Evolutionary conservation across 2,888 invertebrate species (phyloP).

Genomic region (Penaeus monodon): DNA sequence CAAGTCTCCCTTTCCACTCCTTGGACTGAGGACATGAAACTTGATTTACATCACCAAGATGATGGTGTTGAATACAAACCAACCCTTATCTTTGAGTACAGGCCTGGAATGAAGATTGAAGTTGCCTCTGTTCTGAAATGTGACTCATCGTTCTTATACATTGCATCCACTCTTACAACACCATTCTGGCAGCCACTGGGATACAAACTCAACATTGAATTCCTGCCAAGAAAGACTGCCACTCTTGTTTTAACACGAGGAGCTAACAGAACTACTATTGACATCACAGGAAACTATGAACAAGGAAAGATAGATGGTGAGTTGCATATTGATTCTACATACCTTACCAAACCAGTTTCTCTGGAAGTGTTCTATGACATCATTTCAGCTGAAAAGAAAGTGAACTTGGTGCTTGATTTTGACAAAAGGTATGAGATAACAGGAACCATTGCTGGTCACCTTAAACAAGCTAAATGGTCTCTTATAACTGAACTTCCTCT

Average conservation of each 20-base stretch:
- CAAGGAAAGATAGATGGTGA: not conserved
- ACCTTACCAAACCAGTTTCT: slow-evolving; percentile 11
- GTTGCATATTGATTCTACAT: slow-evolving; percentile 11
- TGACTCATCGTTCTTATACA: slow-evolving; percentile 2
- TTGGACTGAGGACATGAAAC: slow-evolving; percentile 21
- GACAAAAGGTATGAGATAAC: too few species aligned
- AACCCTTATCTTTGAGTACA: slow-evolving; percentile 7
- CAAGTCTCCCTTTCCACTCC: not conserved
- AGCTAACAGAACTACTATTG: slow-evolving; percentile 11
- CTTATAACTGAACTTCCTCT: too few species aligned
- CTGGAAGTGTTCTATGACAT: slow-evolving; percentile 24
- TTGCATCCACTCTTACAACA: slow-evolving; percentile 23
- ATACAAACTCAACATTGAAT: slow-evolving; percentile 22
- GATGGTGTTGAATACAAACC: slow-evolving; percentile 19
- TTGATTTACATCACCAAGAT: slow-evolving; percentile 17
- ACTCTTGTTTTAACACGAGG: slow-evolving; percentile 24
- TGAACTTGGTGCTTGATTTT: not conserved
- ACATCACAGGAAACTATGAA: slow-evolving; percentile 25
- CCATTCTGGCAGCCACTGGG: slow-evolving; percentile 44
- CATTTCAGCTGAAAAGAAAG: not conserved
- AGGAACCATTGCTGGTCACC: too few species aligned
- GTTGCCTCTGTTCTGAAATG: not conserved
- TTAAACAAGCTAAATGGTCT: too few species aligned
- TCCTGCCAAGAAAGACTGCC: slow-evolving; percentile 1
- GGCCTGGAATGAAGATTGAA: slow-evolving; percentile 18